Base-by-base conservation (phyloP, 2,797 vertebrate species). In the Manis crassicaudata region DNA sequence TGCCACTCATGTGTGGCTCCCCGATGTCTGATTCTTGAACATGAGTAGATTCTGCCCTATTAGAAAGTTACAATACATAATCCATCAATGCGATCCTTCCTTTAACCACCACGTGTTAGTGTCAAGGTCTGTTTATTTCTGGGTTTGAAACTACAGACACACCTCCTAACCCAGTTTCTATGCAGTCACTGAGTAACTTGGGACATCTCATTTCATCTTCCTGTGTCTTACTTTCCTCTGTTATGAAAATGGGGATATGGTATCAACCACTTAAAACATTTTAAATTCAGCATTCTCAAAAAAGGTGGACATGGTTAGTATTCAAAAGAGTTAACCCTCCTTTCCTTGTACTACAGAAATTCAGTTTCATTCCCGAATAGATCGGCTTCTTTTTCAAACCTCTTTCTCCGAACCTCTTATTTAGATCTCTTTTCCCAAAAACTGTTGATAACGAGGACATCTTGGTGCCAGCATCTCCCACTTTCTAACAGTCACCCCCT, bases 71-170 rank as follows among this genome's bases (percentile, higher is more conserved):
- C 58, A 85, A 83, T 37, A 25, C 12, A 80, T 37, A 54, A 5
- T 58, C 63, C 43, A 12, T 32, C 40, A 75, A 58, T 68, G 20
- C 16, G 14, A 84, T 8, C n/a, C 58, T 63, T 88, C 91, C 40
- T 92, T 87, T 73, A 32, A 83, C 37, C 12, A 68, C 14, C n/a
- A 85, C 40, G 32, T 73, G 50, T 77, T 29, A 14, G 5, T 52
- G 0, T 29, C 5, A 6, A 37, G 2, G 21, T 40, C n/a, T 62
- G 8, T 21, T 82, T 86, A 79, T 63, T 94, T 92, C 14, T 90
- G 73, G 35, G 9, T 84, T 95, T 63, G 35, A 91, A 95, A 86
- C 68, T 83, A 58, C 18, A 86, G 40, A 81, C 27, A n/a, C 70
- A 32, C 13, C 37, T 93, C 87, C 72, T 60, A 72, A 70, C 77